These are phyloP conservation scores for Saccopteryx bilineata DNA, from an alignment of 2,113 vertebrate species.

Conservation along the genomic window DNA sequence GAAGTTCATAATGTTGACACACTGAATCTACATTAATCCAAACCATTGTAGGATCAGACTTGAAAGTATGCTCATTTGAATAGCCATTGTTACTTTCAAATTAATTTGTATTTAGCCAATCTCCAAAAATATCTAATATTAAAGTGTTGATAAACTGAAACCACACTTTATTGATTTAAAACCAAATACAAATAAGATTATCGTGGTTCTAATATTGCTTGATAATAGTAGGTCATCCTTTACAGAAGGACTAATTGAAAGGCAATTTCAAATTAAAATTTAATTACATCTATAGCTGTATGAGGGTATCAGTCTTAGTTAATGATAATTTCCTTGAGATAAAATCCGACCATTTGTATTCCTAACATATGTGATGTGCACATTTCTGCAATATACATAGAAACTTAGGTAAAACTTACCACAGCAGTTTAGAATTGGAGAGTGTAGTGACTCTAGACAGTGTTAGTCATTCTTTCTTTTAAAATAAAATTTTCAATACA, in stretches of 20 bases:
- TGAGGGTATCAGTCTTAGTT: conserved; percentile 71
- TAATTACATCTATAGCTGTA: conserved; percentile 80
- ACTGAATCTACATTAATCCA: conserved; percentile 25
- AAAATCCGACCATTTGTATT: conserved; percentile 79
- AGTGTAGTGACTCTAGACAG: background rate
- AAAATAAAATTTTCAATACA: conserved; percentile 14
- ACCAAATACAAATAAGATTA: conserved; percentile 72
- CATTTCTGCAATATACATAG: background rate
- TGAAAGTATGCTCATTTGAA: conserved; percentile 39
- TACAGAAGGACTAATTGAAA: conserved; percentile 81
- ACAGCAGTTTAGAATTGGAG: background rate
- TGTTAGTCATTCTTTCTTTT: background rate
- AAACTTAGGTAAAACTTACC: background rate
- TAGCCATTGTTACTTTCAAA: conserved; percentile 20
- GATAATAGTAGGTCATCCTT: conserved; percentile 76
- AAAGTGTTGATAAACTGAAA: conserved; percentile 52
- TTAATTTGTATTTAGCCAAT: conserved; percentile 52
- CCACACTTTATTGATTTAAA: conserved; percentile 63
- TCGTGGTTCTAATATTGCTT: conserved; percentile 58
- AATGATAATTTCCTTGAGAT: conserved; percentile 78
- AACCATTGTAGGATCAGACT: conserved; percentile 8
- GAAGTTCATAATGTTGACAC: background rate
- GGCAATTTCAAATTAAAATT: conserved; percentile 75
- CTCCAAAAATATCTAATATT: conserved; percentile 48
- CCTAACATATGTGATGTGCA: conserved; percentile 62